Evolutionary conservation across 2,797 vertebrate genomes (phyloP).

Genomic region (Trichosurus vulpecula): DNA sequence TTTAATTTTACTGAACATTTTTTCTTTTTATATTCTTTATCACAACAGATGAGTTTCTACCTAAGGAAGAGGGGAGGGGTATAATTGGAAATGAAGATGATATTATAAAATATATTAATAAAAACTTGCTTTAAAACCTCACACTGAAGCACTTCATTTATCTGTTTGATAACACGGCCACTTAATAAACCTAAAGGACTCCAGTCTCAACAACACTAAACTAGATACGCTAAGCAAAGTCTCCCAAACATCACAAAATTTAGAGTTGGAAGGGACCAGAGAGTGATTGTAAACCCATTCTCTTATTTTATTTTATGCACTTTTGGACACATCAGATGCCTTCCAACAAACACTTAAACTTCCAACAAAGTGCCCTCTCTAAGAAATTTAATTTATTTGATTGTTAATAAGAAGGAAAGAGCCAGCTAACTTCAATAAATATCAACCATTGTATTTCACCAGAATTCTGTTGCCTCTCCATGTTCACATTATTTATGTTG

Average conservation of each 20-base stretch:
- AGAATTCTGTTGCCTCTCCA: neutral
- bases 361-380: neutral
- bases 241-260: neutral
- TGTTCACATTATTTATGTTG: neutral
- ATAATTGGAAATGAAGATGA: neutral
- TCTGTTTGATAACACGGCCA: neutral
- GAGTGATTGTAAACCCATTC: neutral
- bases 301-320: neutral
- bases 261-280: neutral
- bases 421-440: neutral
- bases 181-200: neutral
- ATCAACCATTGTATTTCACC: neutral
- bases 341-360: neutral
- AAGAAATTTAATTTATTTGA: neutral
- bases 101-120: neutral
- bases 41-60: neutral
- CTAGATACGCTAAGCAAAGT: neutral
- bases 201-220: neutral
- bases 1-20: neutral
- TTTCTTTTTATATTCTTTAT: neutral
- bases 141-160: neutral
- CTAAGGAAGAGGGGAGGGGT: neutral
- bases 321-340: neutral
- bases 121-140: neutral
- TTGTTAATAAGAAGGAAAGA: neutral